A percentile compares a stretch with the other conserved stretches of the same genome.
phyloP scores from a whole-genome alignment of 2,888 invertebrate species.

The Aphodius sticticus region DNA sequence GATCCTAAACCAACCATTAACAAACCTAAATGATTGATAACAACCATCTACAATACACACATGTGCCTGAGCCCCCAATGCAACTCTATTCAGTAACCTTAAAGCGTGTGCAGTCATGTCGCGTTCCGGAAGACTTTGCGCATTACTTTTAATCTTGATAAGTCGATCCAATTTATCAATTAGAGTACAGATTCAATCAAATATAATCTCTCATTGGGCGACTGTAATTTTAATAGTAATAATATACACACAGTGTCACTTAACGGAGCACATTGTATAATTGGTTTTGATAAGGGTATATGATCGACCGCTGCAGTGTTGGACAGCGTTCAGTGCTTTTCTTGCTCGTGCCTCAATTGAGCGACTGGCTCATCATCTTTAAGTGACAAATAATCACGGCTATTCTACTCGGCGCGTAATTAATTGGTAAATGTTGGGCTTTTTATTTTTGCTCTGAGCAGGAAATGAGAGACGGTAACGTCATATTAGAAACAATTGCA shows the following conservation, averaged over 20 bases:
- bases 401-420: conserved; percentile 55
- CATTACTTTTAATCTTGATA: conserved; percentile 39
- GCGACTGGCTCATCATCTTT: conserved; percentile 56
- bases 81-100: neutral
- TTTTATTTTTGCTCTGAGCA: conserved; percentile 53
- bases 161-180: conserved; percentile 60
- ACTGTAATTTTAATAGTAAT: conserved; percentile 57
- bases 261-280: conserved; percentile 60
- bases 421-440: conserved; percentile 59
- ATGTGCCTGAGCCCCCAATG: neutral
- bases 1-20: too few relatives aligned
- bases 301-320: conserved; percentile 45
- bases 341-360: conserved; percentile 41
- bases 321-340: conserved; percentile 26
- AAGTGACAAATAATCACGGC: conserved; percentile 61
- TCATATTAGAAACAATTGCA: conserved; percentile 38
- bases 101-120: neutral
- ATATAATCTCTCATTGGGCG: conserved; percentile 56
- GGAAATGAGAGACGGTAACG: conserved; percentile 35
- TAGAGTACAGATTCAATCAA: conserved; percentile 57
- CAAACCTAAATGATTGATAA: too few relatives aligned
- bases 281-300: conserved; percentile 61
- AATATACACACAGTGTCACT: conserved; percentile 57
- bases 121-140: conserved; percentile 28
- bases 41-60: neutral